Percentiles rank a stretch among this genome's conserved stretches.
Evolutionary conservation across 2,797 vertebrate species (phyloP).

Genomic region (Paguma larvata): DNA sequence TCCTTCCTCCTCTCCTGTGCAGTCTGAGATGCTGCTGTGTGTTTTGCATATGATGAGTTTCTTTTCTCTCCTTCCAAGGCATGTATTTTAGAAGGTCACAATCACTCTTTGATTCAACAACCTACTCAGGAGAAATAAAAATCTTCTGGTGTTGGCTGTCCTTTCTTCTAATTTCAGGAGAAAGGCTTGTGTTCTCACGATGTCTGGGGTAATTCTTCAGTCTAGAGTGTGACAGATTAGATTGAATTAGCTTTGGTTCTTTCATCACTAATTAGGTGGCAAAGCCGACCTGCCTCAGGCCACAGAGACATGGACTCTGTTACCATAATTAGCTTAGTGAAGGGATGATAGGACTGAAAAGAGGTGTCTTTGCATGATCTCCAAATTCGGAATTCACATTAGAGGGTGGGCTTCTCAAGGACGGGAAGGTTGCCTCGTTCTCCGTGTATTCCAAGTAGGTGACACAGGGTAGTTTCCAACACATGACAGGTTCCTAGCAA

Average conservation of each 20-base stretch:
- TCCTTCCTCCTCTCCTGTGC: neutral
- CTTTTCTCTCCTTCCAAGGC: neutral
- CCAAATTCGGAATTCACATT: neutral
- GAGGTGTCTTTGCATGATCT: conserved; percentile 30
- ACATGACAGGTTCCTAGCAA: neutral
- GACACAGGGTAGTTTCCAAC: neutral
- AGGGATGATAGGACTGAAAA: neutral
- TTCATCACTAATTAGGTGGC: conserved; percentile 76
- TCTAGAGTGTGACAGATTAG: conserved; percentile 70
- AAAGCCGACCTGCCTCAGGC: conserved; percentile 47
- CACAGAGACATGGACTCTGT: conserved; percentile 29
- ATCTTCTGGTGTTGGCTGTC: conserved; percentile 14
- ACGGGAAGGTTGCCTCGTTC: neutral
- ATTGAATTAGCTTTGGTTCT: conserved; percentile 78
- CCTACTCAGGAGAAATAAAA: conserved; percentile 44
- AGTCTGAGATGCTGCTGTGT: neutral
- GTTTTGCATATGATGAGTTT: neutral
- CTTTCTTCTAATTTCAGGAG: conserved; percentile 58
- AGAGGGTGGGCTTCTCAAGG: neutral
- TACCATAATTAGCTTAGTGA: conserved; percentile 54
- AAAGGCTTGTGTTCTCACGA: neutral
- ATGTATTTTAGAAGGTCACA: neutral
- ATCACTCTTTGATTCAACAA: conserved; percentile 43
- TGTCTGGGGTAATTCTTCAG: conserved; percentile 70
- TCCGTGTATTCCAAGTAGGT: neutral